Evolutionary conservation across 2,113 vertebrate species (phyloP).

Genomic region (Verasper variegatus): DNA sequence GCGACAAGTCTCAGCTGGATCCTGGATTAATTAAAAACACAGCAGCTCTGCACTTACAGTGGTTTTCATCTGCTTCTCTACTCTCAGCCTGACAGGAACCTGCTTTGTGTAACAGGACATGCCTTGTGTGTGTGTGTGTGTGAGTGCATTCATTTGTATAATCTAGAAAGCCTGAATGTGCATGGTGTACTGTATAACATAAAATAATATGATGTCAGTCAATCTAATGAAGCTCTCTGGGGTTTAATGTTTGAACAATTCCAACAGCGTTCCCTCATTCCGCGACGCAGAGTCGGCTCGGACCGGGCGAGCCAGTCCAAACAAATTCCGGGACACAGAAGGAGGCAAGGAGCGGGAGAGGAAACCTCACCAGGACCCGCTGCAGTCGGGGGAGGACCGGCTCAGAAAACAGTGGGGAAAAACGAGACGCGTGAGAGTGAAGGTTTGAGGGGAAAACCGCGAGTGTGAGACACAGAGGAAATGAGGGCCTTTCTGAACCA

Average conservation of each 20-base stretch:
- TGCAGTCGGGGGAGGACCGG: slow-evolving; percentile 45
- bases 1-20: slow-evolving; percentile 45
- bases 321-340: slow-evolving; percentile 65
- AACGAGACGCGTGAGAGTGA: slow-evolving; percentile 79
- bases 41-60: slow-evolving; percentile 51
- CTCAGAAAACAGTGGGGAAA: slow-evolving; percentile 74
- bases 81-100: slow-evolving; percentile 28
- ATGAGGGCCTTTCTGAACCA: slow-evolving; percentile 67
- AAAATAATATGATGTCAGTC: slow-evolving; percentile 74
- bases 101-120: slow-evolving; percentile 40
- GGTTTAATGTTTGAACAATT: slow-evolving; percentile 48
- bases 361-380: slow-evolving; percentile 63
- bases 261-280: slow-evolving; percentile 7
- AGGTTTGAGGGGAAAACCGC: slow-evolving; percentile 66
- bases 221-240: slow-evolving; percentile 38
- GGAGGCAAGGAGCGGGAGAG: slow-evolving; percentile 57
- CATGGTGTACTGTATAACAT: not conserved
- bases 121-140: not conserved
- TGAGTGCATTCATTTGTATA: not conserved
- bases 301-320: slow-evolving; percentile 65
- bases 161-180: slow-evolving; percentile 25
- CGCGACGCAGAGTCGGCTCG: slow-evolving; percentile 7
- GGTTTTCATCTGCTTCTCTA: slow-evolving; percentile 26
- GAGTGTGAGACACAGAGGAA: slow-evolving; percentile 64
- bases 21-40: slow-evolving; percentile 57